A percentile compares a stretch with the other conserved stretches of the same genome.
Evolutionary conservation across 2,797 vertebrate genomes (phyloP).

Genomic region (Tapera naevia): DNA sequence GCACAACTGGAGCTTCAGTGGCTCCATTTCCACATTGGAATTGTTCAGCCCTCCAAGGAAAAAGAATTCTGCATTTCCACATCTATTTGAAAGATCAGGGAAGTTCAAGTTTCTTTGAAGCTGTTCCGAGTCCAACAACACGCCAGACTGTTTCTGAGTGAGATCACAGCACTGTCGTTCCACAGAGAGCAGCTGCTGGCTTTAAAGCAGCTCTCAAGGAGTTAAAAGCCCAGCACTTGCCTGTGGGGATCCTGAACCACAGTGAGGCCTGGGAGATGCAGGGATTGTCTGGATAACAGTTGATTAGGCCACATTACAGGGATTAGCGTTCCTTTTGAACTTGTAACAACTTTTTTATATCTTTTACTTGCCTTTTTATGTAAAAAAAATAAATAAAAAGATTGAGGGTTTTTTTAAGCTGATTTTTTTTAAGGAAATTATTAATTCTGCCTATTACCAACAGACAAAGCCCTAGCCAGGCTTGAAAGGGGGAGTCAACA

Average conservation of each 20-base stretch:
- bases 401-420: not conserved
- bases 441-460: slow-evolving; percentile 50
- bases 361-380: slow-evolving; percentile 35
- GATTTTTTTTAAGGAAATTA: slow-evolving; percentile 11
- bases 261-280: not conserved
- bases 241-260: slow-evolving; percentile 18
- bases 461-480: slow-evolving; percentile 36
- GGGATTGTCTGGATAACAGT: slow-evolving; percentile 56
- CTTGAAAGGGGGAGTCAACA: slow-evolving; percentile 54
- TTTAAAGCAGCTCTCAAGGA: not conserved
- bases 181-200: not conserved
- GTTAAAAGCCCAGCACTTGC: slow-evolving; percentile 3
- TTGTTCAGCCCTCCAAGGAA: not conserved
- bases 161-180: accelerated
- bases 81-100: not conserved
- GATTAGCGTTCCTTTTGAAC: slow-evolving; percentile 59
- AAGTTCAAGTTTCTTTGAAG: not conserved
- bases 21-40: not conserved
- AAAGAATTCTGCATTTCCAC: not conserved
- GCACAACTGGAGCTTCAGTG: not conserved
- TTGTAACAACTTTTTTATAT: slow-evolving; percentile 48
- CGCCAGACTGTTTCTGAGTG: not conserved
- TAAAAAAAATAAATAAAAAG: slow-evolving; percentile 29
- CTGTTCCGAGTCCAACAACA: not conserved
- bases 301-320: slow-evolving; percentile 60